Evolutionary conservation across 2,797 vertebrate species (phyloP).

Genomic region (Spea hammondii): DNA sequence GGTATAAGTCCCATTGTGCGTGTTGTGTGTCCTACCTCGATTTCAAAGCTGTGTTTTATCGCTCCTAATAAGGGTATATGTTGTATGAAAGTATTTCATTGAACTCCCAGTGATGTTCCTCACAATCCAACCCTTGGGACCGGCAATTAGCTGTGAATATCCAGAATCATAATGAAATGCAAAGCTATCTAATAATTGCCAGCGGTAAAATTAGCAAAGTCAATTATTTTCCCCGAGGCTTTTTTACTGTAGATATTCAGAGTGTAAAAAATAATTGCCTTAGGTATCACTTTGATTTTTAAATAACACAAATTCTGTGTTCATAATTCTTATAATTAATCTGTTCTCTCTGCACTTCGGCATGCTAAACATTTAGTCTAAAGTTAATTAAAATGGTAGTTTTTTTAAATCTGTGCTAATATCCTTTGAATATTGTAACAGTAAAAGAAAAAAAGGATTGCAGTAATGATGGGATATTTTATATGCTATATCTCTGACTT

Average conservation of each 20-base stretch:
- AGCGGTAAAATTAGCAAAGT: constrained; percentile 77
- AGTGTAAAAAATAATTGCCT: constrained; percentile 72
- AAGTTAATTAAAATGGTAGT: constrained; percentile 34
- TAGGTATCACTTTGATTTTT: constrained; percentile 75
- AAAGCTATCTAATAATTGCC: constrained; percentile 74
- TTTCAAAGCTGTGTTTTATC: constrained; percentile 25
- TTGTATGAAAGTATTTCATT: constrained; percentile 61
- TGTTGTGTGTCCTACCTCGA: background rate
- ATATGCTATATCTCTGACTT: background rate
- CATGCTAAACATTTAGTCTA: constrained; percentile 44
- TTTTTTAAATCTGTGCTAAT: constrained; percentile 27
- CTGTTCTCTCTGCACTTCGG: constrained; percentile 56
- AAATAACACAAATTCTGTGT: constrained; percentile 70
- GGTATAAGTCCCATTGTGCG: too few species aligned
- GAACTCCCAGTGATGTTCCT: constrained; percentile 62
- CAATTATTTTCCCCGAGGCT: constrained; percentile 75
- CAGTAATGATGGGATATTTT: constrained; percentile 11
- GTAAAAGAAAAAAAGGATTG: constrained; percentile 3
- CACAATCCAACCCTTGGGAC: constrained; percentile 61
- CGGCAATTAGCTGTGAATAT: constrained; percentile 68
- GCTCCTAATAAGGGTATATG: constrained; percentile 55
- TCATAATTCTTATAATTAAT: constrained; percentile 67
- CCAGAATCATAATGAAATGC: constrained; percentile 69
- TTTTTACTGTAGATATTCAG: constrained; percentile 74
- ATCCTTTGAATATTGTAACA: constrained; percentile 20